Evolutionary conservation across 1,140 invertebrate species (phyloP), one percentile per base, ranked within the genome.

Genomic region (Gryllus bimaculatus): DNA sequence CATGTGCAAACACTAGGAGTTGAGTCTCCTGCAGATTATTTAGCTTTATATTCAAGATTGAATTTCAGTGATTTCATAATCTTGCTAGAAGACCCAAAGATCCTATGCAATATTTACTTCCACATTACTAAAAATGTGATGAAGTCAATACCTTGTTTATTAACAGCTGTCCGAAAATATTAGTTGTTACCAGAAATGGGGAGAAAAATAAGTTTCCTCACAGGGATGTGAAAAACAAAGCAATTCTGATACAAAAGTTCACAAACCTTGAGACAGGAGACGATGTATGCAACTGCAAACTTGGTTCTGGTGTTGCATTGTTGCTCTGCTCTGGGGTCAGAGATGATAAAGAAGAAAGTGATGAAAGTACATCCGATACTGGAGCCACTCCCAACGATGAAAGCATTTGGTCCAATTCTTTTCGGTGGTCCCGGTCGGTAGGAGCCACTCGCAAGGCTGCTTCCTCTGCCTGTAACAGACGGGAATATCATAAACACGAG

Each of bases 391-490:
- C 94, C 78, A 96, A 87, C 1, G 93, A 94, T 7, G 92, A 93
- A 66, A 96, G 87, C 91, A 95, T 93, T 82, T 94, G 93, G 87
- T 96, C 94, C 78, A 95, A 84, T 84, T 95, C 93, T 74, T 92
- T 90, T 0, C 90, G 87, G 81, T 92, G 92, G 84, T 93, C 92
- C 82, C 90, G 87, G 80, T 90, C 90, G 49, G 83, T 88, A n/a
- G 88, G 88, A 47, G 88, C 89, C 75, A 80, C 81, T 78, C 90
- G 86, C 21, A 88, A 87, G 75, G 92, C 88, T 66, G 93, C 92
- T 84, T 94, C 93, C 84, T 95, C 93, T 78, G 93, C 87, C 88
- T 90, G 49, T 79, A 66, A 66, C 54, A 66, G 18, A 66, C 7
- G 78, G 76, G 78, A 82, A 20, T 78, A 81, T 73, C 26, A 7